Evolutionary conservation across 1,140 invertebrate genomes (phyloP), one percentile per base, ranked within the genome.

Genomic region (Himalopsyche phryganea): DNA sequence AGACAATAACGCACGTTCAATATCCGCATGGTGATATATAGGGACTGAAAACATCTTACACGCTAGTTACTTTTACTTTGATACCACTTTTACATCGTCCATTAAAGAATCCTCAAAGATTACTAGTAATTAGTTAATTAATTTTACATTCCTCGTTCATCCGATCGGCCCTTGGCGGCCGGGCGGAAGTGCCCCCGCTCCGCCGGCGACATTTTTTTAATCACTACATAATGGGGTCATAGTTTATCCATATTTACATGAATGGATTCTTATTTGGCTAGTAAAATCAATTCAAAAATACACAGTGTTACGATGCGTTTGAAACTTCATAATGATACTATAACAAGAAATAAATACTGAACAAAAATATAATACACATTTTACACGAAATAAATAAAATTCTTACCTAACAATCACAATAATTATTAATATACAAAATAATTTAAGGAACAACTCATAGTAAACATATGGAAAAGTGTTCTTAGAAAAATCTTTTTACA

Each of bases 241-340:
- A 40, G 41, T 58, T 63, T 38, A 55, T 63, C 61, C 57, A 60
- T 63, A 63, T 63, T 51, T 63, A 63, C 61, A 63, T 59, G 19
- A 58, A 63, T 60, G 61, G 61, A 57, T 56, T 4, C 51, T 58
- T 63, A 63, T 54, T 59, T 35, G 46, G 46, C 51, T 58, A 58
- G 28, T 14, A 14, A 14, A 41, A 14, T 41, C 17, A 41, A 41
- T 18, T 40, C 19, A 44, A 47, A 55, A 14, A 40, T 36, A 28
- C 11, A 47, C 13, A 45, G 48, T 38, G 47, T 57, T 20, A 40
- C 38, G 38, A 57, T 15, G 45, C 42, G 36, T 38, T 42, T 10
- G 18, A 59, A 14, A 40, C 35, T 40, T 40, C 11, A 18, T 10
- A 15, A 40, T 13, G 14, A 19, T 13, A 51, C 5, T 19, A 10